Evolutionary conservation across 2,113 vertebrate genomes (phyloP).

Genomic region (Hystrix cristata): DNA sequence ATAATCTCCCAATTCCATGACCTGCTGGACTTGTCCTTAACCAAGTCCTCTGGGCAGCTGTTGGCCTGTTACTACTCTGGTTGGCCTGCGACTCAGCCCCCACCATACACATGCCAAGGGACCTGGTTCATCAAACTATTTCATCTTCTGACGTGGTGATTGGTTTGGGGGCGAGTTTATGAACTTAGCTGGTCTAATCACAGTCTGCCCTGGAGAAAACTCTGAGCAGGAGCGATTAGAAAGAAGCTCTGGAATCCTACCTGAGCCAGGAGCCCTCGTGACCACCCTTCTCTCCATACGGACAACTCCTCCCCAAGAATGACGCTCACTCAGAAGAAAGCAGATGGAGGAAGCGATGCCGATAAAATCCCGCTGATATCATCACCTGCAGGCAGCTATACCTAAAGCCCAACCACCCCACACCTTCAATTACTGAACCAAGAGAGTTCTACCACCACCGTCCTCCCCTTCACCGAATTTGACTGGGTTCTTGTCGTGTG

Average conservation of each 20-base stretch:
- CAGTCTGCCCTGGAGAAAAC: not conserved
- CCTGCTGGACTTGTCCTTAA: not conserved
- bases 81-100: not conserved
- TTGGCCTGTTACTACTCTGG: not conserved
- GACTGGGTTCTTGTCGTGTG: not conserved
- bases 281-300: not conserved
- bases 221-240: not conserved
- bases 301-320: not conserved
- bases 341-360: not conserved
- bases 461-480: not conserved
- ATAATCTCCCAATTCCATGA: not conserved
- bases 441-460: not conserved
- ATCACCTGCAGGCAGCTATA: not conserved
- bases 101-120: no score
- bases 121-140: not conserved
- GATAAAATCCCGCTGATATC: not conserved
- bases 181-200: not conserved
- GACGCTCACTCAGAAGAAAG: not conserved
- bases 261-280: not conserved
- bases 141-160: not conserved
- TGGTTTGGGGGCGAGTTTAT: not conserved
- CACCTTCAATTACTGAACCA: not conserved
- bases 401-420: not conserved
- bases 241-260: not conserved
- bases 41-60: not conserved